A percentile compares a stretch with the other conserved stretches of the same genome.
Conservation (phyloP, 2,797 vertebrate species). For the Chaunax sp. region DNA sequence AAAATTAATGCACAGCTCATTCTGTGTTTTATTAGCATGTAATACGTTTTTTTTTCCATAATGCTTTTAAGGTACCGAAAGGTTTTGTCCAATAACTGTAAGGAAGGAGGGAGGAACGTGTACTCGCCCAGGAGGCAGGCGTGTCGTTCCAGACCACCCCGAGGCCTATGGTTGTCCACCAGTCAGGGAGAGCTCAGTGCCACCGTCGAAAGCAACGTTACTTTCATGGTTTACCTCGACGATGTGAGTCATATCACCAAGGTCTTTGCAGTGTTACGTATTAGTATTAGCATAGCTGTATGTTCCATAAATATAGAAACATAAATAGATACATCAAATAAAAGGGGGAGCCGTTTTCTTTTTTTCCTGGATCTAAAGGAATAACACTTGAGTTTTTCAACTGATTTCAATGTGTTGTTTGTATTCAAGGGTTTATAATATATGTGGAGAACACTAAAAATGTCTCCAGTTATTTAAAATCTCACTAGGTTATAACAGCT, state of each 20-base stretch:
- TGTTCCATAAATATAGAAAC: no score
- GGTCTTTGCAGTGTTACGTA: not conserved
- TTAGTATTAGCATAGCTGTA: not conserved
- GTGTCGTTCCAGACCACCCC: slow-evolving; percentile 89
- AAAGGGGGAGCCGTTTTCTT: no score
- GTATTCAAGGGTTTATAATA: no score
- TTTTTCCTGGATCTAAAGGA: no score
- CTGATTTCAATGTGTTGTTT: no score
- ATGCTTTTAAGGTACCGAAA: slow-evolving; percentile 88
- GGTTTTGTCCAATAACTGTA: slow-evolving; percentile 96
- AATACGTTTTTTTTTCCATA: not conserved
- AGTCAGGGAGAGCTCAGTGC: slow-evolving; percentile 87
- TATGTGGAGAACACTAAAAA: no score
- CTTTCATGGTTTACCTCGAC: slow-evolving; percentile 91
- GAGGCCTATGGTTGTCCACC: slow-evolving; percentile 89
- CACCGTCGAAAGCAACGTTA: slow-evolving; percentile 89
- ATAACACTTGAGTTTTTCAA: no score
- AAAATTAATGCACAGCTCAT: not conserved
- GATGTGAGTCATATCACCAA: slow-evolving; percentile 82
- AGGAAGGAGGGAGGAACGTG: slow-evolving; percentile 86
- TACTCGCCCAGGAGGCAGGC: slow-evolving; percentile 89
- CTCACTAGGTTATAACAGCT: no score
- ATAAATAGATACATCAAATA: no score
- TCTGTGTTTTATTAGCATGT: not conserved
- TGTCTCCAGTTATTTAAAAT: no score